Percentiles rank a stretch among this genome's conserved stretches.
phyloP scores from a whole-genome alignment of 2,797 vertebrate genomes.

The Hybognathus amarus region DNA sequence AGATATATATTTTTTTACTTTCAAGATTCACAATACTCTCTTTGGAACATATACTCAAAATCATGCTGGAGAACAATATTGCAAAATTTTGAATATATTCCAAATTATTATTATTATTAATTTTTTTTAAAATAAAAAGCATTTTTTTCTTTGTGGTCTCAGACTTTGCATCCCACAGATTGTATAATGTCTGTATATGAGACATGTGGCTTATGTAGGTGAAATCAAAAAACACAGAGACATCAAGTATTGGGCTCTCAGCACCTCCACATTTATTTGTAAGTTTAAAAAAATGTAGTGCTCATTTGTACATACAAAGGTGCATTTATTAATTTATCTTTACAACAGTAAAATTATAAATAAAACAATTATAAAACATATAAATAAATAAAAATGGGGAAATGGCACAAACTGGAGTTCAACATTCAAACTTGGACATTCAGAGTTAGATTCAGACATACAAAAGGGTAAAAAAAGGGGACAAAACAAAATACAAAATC shows the following conservation, averaged over 20 bases:
- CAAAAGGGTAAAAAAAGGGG: constrained; percentile 7
- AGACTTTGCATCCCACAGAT: background rate
- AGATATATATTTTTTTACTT: background rate
- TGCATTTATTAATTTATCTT: constrained; percentile 38
- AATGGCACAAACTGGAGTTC: constrained; percentile 20
- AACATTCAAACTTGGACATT: constrained; percentile 31
- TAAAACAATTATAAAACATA: constrained; percentile 36
- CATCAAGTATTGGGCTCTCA: background rate
- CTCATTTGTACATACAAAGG: constrained; percentile 40
- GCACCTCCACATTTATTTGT: constrained; percentile 34
- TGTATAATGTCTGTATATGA: background rate
- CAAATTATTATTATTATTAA: too few species aligned
- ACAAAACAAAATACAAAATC: constrained; percentile 4
- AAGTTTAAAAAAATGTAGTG: constrained; percentile 42
- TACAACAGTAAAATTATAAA: constrained; percentile 44
- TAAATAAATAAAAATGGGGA: constrained; percentile 38
- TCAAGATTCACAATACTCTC: background rate
- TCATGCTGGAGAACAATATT: background rate
- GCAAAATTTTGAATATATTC: background rate
- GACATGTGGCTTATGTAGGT: background rate
- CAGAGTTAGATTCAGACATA: constrained; percentile 36
- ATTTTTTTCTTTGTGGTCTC: background rate
- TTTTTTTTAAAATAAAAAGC: background rate
- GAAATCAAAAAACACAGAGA: background rate
- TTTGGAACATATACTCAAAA: background rate